phyloP scores from a whole-genome alignment of 2,888 invertebrate genomes.

The Byasa hedistus region DNA sequence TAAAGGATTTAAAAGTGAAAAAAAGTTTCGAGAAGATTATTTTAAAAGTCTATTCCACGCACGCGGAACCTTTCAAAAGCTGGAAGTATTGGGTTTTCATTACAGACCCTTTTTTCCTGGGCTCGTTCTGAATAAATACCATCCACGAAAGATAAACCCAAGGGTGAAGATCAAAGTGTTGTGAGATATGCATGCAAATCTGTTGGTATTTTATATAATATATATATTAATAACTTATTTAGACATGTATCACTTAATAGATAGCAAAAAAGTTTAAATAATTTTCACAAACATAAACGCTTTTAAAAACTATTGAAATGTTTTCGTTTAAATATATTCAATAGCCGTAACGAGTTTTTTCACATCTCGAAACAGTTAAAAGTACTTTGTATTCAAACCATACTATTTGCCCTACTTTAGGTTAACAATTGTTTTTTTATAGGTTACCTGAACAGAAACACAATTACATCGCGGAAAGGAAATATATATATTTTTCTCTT shows the following conservation, averaged over 20 bases:
- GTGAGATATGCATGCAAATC: not conserved
- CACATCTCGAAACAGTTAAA: not conserved
- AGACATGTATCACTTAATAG: too few relatives aligned
- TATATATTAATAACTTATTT: too few relatives aligned
- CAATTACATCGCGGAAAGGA: not conserved
- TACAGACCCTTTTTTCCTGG: not conserved
- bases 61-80: not conserved
- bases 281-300: too few relatives aligned
- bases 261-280: too few relatives aligned
- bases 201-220: too few relatives aligned
- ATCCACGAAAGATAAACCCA: not conserved
- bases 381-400: constrained; percentile 8
- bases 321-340: too few relatives aligned
- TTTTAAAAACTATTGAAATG: not conserved
- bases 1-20: too few relatives aligned
- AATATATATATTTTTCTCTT: not conserved
- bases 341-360: not conserved
- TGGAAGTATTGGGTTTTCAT: not conserved
- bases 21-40: too few relatives aligned
- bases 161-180: not conserved
- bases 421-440: constrained; percentile 2
- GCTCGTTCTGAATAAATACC: not conserved
- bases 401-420: not conserved
- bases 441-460: constrained; percentile 5
- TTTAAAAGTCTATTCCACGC: not conserved